Evolutionary conservation across 2,797 vertebrate genomes (phyloP).

Genomic region (Danio tinwini): DNA sequence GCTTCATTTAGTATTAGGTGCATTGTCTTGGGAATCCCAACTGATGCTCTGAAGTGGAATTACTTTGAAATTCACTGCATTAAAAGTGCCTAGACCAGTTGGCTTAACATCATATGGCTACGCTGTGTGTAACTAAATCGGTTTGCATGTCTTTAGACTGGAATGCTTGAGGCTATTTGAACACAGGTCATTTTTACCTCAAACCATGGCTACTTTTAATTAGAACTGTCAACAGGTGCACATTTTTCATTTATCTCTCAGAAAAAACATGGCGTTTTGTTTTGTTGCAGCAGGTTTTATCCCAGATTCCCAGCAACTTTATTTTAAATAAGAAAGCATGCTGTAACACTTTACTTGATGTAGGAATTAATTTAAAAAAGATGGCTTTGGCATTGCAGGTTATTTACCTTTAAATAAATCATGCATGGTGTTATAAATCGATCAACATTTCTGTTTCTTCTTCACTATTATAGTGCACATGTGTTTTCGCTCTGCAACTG

Average conservation of each 20-base stretch:
- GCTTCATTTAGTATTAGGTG: constrained; percentile 97
- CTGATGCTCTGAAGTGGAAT: constrained; percentile 93
- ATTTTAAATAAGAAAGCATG: background rate
- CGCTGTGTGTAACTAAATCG: constrained; percentile 91
- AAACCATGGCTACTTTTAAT: constrained; percentile 79
- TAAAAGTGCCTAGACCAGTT: constrained; percentile 88
- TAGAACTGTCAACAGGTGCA: constrained; percentile 64
- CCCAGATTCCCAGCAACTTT: background rate
- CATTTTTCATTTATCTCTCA: constrained; percentile 57
- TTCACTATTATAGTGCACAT: constrained; percentile 77
- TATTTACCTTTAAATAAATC: constrained; percentile 54
- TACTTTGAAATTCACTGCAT: constrained; percentile 92
- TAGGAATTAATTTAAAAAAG: constrained; percentile 34
- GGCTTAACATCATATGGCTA: constrained; percentile 80
- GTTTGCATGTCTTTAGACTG: constrained; percentile 85
- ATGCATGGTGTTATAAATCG: constrained; percentile 55
- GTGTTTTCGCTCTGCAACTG: constrained; percentile 70
- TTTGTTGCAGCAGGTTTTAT: background rate
- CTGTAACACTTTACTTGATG: background rate
- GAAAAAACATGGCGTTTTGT: background rate
- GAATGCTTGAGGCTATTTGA: constrained; percentile 78
- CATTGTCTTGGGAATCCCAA: constrained; percentile 97
- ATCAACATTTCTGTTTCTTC: constrained; percentile 67
- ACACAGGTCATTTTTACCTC: constrained; percentile 79
- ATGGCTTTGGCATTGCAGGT: constrained; percentile 22